Conservation (phyloP, 2,888 invertebrate genomes). For the Abscondita cerata region DNA sequence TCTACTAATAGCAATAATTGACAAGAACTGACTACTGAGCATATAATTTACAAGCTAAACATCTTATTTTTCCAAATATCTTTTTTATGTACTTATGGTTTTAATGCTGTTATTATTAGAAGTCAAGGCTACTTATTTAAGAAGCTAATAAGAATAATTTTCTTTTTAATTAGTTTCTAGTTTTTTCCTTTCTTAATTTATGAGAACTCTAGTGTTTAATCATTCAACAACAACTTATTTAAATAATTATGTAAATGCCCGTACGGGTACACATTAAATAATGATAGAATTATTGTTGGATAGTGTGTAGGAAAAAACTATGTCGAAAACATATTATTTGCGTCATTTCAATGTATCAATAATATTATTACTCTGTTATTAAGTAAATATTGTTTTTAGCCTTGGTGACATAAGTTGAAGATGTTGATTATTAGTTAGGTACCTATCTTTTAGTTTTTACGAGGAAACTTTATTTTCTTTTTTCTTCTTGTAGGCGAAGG, state of each 20-base stretch:
- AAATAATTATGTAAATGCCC: slow-evolving; percentile 6
- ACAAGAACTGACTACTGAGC: too few relatives aligned
- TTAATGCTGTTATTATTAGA: background rate
- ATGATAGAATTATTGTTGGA: background rate
- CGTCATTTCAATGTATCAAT: slow-evolving; percentile 18
- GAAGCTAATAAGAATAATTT: slow-evolving; percentile 3
- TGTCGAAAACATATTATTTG: slow-evolving; percentile 16
- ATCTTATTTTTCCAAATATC: too few relatives aligned
- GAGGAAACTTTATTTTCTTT: too few relatives aligned
- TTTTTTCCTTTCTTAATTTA: slow-evolving; percentile 6
- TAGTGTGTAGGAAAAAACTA: background rate
- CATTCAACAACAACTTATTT: slow-evolving; percentile 1
- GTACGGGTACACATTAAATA: background rate
- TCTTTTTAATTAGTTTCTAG: slow-evolving; percentile 5
- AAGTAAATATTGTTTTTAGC: slow-evolving; percentile 20
- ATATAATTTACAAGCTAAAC: too few relatives aligned
- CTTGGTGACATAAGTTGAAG: slow-evolving; percentile 18
- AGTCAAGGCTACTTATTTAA: slow-evolving; percentile 4
- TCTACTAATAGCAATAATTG: too few relatives aligned
- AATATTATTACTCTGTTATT: slow-evolving; percentile 22
- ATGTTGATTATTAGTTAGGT: slow-evolving; percentile 5
- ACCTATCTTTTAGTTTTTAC: background rate
- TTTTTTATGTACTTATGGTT: too few relatives aligned
- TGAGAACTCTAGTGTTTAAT: background rate
- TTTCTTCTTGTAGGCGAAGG: too few relatives aligned